Evolutionary conservation across 2,113 vertebrate species (phyloP).

Genomic region (Odobenus rosmarus): DNA sequence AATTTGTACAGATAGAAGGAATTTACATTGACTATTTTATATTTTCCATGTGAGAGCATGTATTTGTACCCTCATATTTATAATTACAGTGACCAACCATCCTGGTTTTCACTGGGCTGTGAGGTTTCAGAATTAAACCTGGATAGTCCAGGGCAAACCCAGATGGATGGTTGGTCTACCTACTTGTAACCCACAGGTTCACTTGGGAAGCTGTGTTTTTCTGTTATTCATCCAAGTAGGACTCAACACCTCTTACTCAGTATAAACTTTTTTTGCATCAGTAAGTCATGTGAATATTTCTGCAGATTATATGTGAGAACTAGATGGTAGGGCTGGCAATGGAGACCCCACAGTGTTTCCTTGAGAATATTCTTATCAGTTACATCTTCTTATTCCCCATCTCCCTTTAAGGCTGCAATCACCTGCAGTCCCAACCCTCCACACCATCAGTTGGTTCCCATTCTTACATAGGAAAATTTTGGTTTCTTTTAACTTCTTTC

Average conservation of each 20-base stretch:
- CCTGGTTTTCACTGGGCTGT: neutral
- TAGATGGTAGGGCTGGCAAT: neutral
- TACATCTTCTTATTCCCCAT: neutral
- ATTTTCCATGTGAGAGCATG: neutral
- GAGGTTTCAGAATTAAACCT: neutral
- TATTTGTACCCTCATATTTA: neutral
- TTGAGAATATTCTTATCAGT: neutral
- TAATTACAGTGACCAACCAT: neutral
- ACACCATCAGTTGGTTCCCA: neutral
- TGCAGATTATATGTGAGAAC: neutral
- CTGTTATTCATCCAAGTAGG: neutral
- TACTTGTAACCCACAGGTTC: neutral
- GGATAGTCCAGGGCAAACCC: neutral
- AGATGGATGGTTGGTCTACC: neutral
- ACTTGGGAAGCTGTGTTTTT: neutral
- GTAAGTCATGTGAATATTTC: neutral
- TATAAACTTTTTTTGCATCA: neutral
- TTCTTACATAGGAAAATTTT: neutral
- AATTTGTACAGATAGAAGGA: neutral
- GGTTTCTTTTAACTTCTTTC: neutral
- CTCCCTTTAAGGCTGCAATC: neutral
- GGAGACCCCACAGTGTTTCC: neutral
- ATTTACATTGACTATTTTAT: neutral
- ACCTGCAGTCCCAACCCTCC: neutral
- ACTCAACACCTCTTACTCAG: neutral